Base-by-base conservation (phyloP, 2,797 vertebrate genomes). In the Gallirallus australis region DNA sequence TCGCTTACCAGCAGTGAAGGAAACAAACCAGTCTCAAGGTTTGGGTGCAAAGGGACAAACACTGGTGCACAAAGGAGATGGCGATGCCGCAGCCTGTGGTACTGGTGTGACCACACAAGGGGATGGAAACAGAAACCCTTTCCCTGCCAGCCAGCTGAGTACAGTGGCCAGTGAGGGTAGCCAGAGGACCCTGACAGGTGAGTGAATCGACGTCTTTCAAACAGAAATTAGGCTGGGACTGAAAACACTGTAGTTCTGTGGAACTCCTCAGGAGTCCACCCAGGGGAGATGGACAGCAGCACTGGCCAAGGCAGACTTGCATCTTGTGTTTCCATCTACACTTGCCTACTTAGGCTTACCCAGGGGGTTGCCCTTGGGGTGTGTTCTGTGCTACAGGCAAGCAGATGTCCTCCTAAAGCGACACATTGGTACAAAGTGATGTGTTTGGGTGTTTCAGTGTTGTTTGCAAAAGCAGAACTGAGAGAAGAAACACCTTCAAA, bases 121-220 rank as follows among this genome's bases (percentile, higher is more conserved):
- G 31, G 79, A 94, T 42, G 93, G 82, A 54, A 75, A 37, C 39
- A 88, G 60, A 76, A 82, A 23, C 31, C 72, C 69, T 31, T 56
- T 66, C 19, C 48, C 90, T 68, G 31, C 86, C 79, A 81, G 91
- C 83, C 88, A 94, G 40, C 70, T 61, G 35, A 79, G 82, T 48
- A 25, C 92, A 27, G 59, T 2, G 10, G 35, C 48, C 66, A 39
- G 20, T 39, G 93, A 95, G 19, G 70, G 63, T 17, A 86, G 77
- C n/a, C 89, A 91, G 86, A 82, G 61, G 77, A 52, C 77, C 78
- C 92, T 93, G 64, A 83, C 94, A 95, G 97, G 98, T 98, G 94
- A 97, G 83, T 73, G n/a, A 76, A 53, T 57, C 3, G 3, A 57
- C 85, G 30, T 14, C 3, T n/a, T 82, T 82, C 60, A 20, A 23